Evolutionary conservation across 2,797 vertebrate species (phyloP).

Genomic region (Sylvia borin): DNA sequence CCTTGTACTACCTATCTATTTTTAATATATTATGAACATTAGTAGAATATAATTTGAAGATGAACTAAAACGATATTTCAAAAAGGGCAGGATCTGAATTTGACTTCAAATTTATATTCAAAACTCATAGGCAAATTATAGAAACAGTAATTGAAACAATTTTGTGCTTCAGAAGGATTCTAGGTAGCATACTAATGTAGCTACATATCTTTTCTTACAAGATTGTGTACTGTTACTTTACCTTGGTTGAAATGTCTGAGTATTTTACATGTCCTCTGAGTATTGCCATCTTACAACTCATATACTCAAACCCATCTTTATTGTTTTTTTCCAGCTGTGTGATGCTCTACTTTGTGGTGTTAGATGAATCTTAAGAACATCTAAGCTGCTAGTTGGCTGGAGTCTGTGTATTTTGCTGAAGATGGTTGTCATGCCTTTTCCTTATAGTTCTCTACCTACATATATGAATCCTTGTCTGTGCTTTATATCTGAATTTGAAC

Average conservation of each 20-base stretch:
- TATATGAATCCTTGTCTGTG: background rate
- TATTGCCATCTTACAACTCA: background rate
- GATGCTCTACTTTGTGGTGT: background rate
- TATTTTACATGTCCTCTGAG: background rate
- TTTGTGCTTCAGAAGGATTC: background rate
- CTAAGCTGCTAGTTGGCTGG: background rate
- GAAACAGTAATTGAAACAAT: background rate
- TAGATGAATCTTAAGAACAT: background rate
- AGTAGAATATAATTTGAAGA: background rate
- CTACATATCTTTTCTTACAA: background rate
- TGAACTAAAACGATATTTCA: background rate
- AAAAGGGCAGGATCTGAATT: background rate
- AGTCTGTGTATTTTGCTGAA: background rate
- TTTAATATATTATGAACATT: background rate
- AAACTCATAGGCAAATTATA: background rate
- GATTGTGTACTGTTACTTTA: background rate
- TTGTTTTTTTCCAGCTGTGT: accelerated
- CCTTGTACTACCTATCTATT: background rate
- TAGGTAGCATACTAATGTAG: background rate
- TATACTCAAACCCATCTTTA: background rate
- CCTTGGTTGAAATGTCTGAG: background rate
- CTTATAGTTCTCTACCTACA: background rate
- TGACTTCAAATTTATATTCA: background rate
- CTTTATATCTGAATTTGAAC: background rate
- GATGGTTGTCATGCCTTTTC: background rate